Base-by-base conservation (phyloP, 2,113 vertebrate species). In the Leptosomus discolor region DNA sequence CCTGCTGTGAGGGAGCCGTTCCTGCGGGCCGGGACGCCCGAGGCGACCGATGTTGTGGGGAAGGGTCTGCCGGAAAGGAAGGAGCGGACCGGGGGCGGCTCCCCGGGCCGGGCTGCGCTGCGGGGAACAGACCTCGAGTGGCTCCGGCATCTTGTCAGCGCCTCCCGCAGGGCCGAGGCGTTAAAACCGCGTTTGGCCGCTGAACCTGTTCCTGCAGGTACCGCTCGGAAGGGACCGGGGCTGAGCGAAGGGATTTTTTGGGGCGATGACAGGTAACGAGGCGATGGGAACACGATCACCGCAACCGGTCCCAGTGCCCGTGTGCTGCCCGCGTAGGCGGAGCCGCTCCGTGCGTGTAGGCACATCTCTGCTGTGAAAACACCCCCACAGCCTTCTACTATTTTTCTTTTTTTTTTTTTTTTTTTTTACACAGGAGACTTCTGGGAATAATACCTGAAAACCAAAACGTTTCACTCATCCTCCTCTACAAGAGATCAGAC, bases 221-320 rank as follows among this genome's bases (percentile, higher is more conserved):
- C 36, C 43, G 15, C 61, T n/a, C 2, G 6, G 51, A 13, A 22
- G 34, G 32, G 68, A 6, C 8, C 41, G 36, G 12, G 23, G 53
- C n/a, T 4, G 54, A 23, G 71, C 14, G 12, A 13, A 37, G 30
- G 46, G 51, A 4, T 4, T 22, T 45, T 36, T 37, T 6, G n/a
- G 32, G 34, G 34, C 3, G 0, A 2, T 17, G 61, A 3, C 20
- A 1, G 2, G 2, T 13, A 21, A 1, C 0, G 29, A 22, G 41
- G 50, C 5, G 50, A 13, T 15, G 57, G n/a, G 24, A 69, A 7
- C 15, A 0, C 2, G 1, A 5, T 32, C 39, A 3, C 24, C 24
- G 24, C 9, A 8, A 3, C 24, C 65, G 29, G 56, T 26, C 53
- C 30, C 71, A 1, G 21, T 17, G 70, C 82, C 77, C 17, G 9